Conservation (phyloP, 2,113 vertebrate species). For the Catharus fuscescens region DNA sequence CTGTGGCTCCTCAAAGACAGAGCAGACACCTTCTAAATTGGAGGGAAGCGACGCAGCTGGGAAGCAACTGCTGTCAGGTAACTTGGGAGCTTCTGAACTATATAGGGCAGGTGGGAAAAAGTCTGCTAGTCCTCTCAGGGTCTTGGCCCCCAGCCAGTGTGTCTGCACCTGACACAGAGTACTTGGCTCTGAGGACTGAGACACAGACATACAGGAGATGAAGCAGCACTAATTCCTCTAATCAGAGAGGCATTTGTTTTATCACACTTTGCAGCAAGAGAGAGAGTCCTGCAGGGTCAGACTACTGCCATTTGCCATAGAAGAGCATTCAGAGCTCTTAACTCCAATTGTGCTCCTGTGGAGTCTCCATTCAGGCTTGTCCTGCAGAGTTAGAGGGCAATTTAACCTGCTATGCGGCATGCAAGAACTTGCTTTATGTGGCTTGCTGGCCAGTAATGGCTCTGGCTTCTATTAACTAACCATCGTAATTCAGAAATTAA, state of each 20-base stretch:
- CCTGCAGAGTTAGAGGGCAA: conserved; percentile 23
- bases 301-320: conserved; percentile 9
- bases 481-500: conserved; percentile 4
- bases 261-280: conserved; percentile 16
- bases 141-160: not conserved
- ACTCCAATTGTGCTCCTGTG: conserved; percentile 42
- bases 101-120: not conserved
- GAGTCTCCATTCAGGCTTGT: conserved; percentile 51
- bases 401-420: not conserved
- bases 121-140: not conserved
- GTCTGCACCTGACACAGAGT: not conserved
- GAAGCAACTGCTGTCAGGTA: not conserved
- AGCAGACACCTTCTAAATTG: not conserved
- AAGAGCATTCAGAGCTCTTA: conserved; percentile 57
- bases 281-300: conserved; percentile 1
- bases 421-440: not conserved
- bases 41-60: not conserved
- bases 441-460: not conserved
- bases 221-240: conserved; percentile 35
- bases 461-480: conserved; percentile 1
- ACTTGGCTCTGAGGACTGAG: not conserved
- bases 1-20: not conserved
- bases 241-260: conserved; percentile 37
- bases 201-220: not conserved
- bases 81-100: not conserved